phyloP scores from a whole-genome alignment of 2,888 invertebrate species.

The Andrena bicolor region DNA sequence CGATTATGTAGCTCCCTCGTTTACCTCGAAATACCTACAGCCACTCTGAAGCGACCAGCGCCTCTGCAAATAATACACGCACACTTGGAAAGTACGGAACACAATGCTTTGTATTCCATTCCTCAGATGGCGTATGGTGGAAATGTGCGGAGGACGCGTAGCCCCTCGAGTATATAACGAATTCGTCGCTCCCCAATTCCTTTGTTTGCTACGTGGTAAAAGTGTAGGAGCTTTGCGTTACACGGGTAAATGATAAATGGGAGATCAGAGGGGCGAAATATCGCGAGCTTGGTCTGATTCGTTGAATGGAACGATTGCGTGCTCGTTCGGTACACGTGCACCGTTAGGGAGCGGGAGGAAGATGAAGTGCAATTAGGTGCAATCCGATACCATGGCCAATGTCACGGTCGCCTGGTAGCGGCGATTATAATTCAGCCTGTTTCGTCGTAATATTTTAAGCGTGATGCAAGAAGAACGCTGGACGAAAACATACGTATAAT shows the following conservation, averaged over 20 bases:
- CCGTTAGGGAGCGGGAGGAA: slow-evolving; percentile 9
- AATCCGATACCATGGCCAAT: slow-evolving; percentile 80
- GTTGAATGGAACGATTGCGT: slow-evolving; percentile 12
- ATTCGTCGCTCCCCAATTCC: no score
- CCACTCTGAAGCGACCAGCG: background rate
- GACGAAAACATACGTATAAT: no score
- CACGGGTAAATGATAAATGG: no score
- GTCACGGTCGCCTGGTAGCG: slow-evolving; percentile 75
- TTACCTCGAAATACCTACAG: background rate
- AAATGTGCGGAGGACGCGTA: no score
- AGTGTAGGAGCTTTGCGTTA: no score
- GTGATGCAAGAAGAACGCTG: background rate
- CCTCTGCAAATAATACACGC: no score
- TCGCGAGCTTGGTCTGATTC: background rate
- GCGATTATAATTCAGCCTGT: slow-evolving; percentile 62
- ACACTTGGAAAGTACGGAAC: no score
- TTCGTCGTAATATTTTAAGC: slow-evolving; percentile 29
- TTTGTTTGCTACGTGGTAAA: no score
- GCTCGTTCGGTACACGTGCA: slow-evolving; percentile 11
- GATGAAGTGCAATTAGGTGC: slow-evolving; percentile 75
- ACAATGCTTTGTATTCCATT: no score
- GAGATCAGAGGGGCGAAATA: background rate
- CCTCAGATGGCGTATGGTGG: no score
- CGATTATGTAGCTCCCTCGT: background rate
- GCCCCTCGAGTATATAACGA: no score